Base-by-base conservation (phyloP, 2,888 invertebrate genomes). In the Nomada fabriciana region DNA sequence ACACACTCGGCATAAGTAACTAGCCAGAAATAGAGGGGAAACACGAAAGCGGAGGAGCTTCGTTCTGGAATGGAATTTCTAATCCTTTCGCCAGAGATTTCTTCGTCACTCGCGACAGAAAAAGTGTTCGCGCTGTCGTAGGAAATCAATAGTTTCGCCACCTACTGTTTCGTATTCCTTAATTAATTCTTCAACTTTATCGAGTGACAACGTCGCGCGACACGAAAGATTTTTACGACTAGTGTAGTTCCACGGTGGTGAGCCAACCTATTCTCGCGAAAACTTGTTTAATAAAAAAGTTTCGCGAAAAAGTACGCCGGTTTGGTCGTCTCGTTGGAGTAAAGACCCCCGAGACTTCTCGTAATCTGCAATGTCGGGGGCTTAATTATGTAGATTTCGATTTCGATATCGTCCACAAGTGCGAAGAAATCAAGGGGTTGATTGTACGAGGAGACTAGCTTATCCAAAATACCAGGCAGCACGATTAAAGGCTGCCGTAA, bases 281-380 rank as follows among this genome's bases (percentile, higher is more conserved):
- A 75, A 77, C 61, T 77, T 77, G 47, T 79, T 79, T 76, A 79
- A 63, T 79, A 79, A 79, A 76, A 61, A 64, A 69, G 68, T 79
- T 76, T 29, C 63, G 57, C 63, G 50, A 7, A 50, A 57, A 55
- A 68, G 67, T 43, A 23, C 25, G 36, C 36, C 29, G 61, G 11
- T 29, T 15, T 2, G 23, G 15, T 47, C 36, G 57, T 57, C 20
- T 23, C 13, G 57, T 20, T 25, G 42, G 23, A 2, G 36, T n/a
- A 59, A 50, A 50, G 57, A 2, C 25, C 68, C 36, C 50, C 25
- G 20, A 47, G 74, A 52, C n/a, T 55, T 65, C 52, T 42, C 47
- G 63, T 74, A 60, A 74, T 43, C 15, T n/a, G 64, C 50, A 42
- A 23, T 23, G 25, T 59, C 20, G 43, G 25, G 18, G 25, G 18